Evolutionary conservation across 2,888 invertebrate species (phyloP), one percentile per base, ranked within the genome.

Genomic region (Lissonota sp.): DNA sequence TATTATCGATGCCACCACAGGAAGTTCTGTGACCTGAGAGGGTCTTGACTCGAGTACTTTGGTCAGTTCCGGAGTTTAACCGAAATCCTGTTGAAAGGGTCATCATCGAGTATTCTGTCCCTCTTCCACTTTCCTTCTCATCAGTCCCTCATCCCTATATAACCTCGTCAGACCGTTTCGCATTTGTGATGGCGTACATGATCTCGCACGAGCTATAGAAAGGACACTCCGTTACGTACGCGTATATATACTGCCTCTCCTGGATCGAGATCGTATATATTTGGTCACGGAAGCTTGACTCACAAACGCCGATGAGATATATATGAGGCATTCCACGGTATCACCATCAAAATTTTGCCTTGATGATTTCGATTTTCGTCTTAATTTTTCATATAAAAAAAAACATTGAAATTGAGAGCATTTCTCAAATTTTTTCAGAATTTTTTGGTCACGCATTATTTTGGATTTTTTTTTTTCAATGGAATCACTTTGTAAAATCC

Each of bases 51-150:
- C 12, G 49, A 79, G 70, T 75, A 70, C 74, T 75, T 80, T 66
- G 75, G 70, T 71, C 66, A 70, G 64, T 70, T 70, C 58, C 64
- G 51, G 79, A 70, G 69, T 70, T 79, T 71, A 62, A 80, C 60
- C 64, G 66, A 75, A 58, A 44, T 57, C 66, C 75, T 16, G 12
- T 58, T 37, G 60, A 60, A 70, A 57, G 44, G 75, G 60, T 60
- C 53, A 60, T 71, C 60, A 70, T 75, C 57, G 40, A 40, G 8
- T 26, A n/a, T 42, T 16, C 67, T 51, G 26, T 44, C 44, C 67
- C 42, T 51, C 53, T 26, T 40, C 40, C 55, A 60, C 66, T 49
- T 44, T 37, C 49, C 64, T 6, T 64, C 14, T 53, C 58, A 51
- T 57, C 60, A 8, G n/a, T 57, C 51, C 51, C 73, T 66, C n/a